Evolutionary conservation across 2,113 vertebrate species (phyloP).

Genomic region (Hiodon tergisus): DNA sequence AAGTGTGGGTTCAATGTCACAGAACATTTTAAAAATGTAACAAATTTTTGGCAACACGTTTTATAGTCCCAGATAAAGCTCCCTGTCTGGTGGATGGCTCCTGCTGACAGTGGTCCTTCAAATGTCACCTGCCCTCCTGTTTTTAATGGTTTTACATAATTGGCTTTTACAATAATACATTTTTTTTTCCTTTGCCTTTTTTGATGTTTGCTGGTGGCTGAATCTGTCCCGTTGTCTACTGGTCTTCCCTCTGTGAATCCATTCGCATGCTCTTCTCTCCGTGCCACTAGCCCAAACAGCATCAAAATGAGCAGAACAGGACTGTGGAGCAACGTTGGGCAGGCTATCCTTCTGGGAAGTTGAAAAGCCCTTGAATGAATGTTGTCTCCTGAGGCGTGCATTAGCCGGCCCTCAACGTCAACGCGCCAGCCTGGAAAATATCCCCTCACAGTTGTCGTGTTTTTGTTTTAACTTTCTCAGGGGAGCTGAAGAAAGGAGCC

Average conservation of each 20-base stretch:
- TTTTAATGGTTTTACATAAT: too few relatives aligned
- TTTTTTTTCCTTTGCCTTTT: neutral
- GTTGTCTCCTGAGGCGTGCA: neutral
- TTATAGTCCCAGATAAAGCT: too few relatives aligned
- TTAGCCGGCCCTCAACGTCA: neutral
- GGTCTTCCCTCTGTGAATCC: neutral
- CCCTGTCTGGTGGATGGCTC: too few relatives aligned
- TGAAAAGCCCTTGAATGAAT: neutral
- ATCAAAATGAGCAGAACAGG: neutral
- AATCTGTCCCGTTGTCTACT: neutral
- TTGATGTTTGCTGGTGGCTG: neutral
- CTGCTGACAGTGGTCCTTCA: too few relatives aligned
- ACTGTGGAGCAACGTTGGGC: neutral
- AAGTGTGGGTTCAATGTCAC: too few relatives aligned
- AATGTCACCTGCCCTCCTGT: too few relatives aligned
- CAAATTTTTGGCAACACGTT: too few relatives aligned
- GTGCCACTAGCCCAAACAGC: neutral
- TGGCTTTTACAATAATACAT: too few relatives aligned
- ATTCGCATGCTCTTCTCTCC: neutral
- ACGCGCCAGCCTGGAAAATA: neutral
- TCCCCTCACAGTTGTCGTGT: neutral
- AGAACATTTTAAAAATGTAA: too few relatives aligned
- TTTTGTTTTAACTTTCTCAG: neutral
- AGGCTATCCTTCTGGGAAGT: neutral
- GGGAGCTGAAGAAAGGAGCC: constrained; percentile 73